Conservation (phyloP, 2,888 invertebrate genomes). For the Tenthredo notha region DNA sequence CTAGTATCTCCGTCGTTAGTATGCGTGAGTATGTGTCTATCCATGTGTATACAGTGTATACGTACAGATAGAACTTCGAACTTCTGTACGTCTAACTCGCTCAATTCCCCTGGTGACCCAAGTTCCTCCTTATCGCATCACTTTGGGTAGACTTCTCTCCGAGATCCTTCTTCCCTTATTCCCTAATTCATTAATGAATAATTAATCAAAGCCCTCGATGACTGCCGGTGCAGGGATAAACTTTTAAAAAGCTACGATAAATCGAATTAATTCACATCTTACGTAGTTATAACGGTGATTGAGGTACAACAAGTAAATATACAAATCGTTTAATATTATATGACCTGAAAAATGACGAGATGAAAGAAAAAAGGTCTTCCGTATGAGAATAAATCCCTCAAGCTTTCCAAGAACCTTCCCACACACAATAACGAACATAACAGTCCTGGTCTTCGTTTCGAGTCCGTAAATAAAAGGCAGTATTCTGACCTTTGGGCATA, state of each 20-base stretch:
- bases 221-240: not conserved
- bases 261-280: not conserved
- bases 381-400: too few species aligned
- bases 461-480: not conserved
- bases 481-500: not conserved
- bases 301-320: not conserved
- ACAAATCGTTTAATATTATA: not conserved
- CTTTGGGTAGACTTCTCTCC: not conserved
- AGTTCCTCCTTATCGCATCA: slow-evolving; percentile 34
- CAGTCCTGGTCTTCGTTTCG: not conserved
- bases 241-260: not conserved
- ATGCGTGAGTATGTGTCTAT: not conserved
- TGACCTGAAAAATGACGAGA: not conserved
- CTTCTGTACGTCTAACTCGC: slow-evolving; percentile 19
- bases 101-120: not conserved
- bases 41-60: not conserved
- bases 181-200: slow-evolving; percentile 32
- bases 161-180: not conserved
- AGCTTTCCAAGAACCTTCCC: too few species aligned
- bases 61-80: not conserved
- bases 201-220: not conserved
- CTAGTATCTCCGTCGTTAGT: not conserved
- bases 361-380: not conserved
- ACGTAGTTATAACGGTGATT: not conserved
- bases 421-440: not conserved